These are phyloP conservation scores for Dione juno DNA, from an alignment of 2,888 invertebrate species.

Conservation along the genomic window DNA sequence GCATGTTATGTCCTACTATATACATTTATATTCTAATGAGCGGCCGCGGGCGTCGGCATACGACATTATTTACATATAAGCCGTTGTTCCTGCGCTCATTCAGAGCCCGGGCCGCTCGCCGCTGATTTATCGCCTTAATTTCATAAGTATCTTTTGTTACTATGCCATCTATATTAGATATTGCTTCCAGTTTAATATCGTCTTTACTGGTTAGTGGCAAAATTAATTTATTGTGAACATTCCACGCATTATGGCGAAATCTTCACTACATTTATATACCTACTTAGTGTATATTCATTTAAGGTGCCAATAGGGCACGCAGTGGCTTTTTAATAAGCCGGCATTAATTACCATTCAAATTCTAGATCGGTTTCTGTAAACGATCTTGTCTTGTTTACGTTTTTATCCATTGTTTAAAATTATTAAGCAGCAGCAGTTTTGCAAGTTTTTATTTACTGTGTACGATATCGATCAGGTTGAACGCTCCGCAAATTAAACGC, in stretches of 20 bases:
- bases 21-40: constrained; percentile 73
- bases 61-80: constrained; percentile 80
- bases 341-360: neutral
- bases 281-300: neutral
- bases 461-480: constrained; percentile 37
- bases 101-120: constrained; percentile 66
- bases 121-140: constrained; percentile 82
- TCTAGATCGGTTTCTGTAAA: neutral
- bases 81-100: constrained; percentile 78
- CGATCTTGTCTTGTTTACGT: constrained; percentile 19
- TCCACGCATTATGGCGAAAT: constrained; percentile 7
- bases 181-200: constrained; percentile 47
- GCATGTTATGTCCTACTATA: constrained; percentile 64
- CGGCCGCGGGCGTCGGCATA: constrained; percentile 61
- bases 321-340: neutral
- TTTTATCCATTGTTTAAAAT: constrained; percentile 27
- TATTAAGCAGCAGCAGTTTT: neutral
- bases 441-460: constrained; percentile 29
- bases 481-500: constrained; percentile 30
- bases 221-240: constrained; percentile 34
- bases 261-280: neutral
- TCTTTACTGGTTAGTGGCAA: constrained; percentile 35
- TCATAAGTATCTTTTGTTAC: constrained; percentile 83
- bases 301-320: neutral
- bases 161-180: constrained; percentile 58